Evolutionary conservation across 2,888 invertebrate genomes (phyloP), one percentile per base, ranked within the genome.

Genomic region (Belgica antarctica): DNA sequence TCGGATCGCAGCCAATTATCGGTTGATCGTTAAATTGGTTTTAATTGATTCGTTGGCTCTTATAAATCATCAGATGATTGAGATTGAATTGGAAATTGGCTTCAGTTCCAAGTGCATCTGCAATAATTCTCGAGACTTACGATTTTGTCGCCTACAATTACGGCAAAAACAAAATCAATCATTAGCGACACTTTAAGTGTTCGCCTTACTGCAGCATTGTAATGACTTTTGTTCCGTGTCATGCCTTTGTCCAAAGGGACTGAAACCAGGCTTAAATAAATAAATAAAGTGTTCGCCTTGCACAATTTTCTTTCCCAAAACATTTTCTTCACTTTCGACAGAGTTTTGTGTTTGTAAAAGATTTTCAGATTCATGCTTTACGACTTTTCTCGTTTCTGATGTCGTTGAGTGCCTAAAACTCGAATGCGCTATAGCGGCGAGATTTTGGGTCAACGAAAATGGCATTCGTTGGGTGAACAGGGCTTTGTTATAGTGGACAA

Each of bases 281-380:
- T n/a, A n/a, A n/a, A n/a, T n/a, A n/a, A n/a, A n/a, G n/a, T n/a
- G n/a, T n/a, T n/a, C n/a, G n/a, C n/a, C n/a, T 52, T 52, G 52
- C 52, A n/a, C 52, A 52, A 52, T 52, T 52, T n/a, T 52, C 7
- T 4, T 46, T 46, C 12, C 12, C 41, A 41, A 41, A 41, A n/a
- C n/a, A n/a, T n/a, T 31, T 31, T 8, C 34, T 12, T 31, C 34
- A 31, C n/a, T n/a, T n/a, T 31, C 52, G 46, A 46, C 46, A 52
- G 12, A 52, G 52, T 52, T 22, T 52, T 52, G 4, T 22, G n/a
- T 52, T 52, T 52, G 8, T 22, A 52, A 46, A 52, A 52, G 52
- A 52, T 52, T 52, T 52, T 52, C 22, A 22, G 52, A 52, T 52
- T 52, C 22, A 52, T 22, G 52, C 12, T 22, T 22, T 52, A 52